Conservation (phyloP, 2,113 vertebrate species). For the Lepus timidus region DNA sequence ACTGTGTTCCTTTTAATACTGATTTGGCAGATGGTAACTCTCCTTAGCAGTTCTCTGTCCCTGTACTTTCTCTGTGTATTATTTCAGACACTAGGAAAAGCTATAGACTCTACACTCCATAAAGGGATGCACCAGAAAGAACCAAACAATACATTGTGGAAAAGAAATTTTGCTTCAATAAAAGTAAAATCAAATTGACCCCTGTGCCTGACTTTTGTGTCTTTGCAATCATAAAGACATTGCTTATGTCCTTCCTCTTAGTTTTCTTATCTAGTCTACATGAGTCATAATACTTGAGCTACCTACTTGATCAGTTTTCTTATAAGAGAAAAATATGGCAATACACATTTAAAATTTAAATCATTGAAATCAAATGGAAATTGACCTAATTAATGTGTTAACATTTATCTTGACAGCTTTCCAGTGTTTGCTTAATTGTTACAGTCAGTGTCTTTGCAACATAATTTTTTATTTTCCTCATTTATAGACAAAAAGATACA, state of each 20-base stretch:
- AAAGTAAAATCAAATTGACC: background rate
- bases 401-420: background rate
- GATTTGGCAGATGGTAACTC: background rate
- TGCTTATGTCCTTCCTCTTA: background rate
- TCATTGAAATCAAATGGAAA: background rate
- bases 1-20: background rate
- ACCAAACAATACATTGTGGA: background rate
- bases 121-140: background rate
- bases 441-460: background rate
- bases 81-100: conserved; percentile 29
- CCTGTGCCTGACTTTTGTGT: background rate
- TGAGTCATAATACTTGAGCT: background rate
- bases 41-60: background rate
- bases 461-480: background rate
- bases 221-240: background rate
- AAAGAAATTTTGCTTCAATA: background rate
- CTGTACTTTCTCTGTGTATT: conserved; percentile 11
- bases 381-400: background rate
- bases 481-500: too few species aligned
- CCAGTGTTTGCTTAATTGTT: background rate
- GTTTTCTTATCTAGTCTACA: background rate
- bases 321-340: background rate
- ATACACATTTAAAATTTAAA: background rate
- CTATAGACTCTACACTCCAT: conserved; percentile 56
- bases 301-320: background rate